Percentiles rank a stretch among this genome's conserved stretches.
These are phyloP conservation scores for Peromyscus leucopus DNA, from an alignment of 2,113 vertebrate genomes.

Conservation along the genomic window DNA sequence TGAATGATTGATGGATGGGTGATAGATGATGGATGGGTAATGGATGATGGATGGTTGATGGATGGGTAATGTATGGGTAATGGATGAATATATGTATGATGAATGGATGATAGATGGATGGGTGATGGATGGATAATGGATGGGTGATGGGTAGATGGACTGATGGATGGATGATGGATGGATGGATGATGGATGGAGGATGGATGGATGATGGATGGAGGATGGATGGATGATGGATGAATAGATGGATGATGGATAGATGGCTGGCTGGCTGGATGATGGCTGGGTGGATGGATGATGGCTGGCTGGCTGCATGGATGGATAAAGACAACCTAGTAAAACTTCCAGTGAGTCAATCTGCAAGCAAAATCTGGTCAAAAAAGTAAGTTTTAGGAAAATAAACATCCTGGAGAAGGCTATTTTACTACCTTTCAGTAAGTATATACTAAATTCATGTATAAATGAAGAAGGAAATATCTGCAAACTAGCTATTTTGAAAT, in stretches of 20 bases:
- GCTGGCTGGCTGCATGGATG: neutral
- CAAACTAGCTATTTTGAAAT: neutral
- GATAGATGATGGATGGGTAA: too few species aligned
- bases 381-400: neutral
- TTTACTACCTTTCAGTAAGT: neutral
- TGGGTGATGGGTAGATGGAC: too few species aligned
- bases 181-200: too few species aligned
- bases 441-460: rapidly evolving
- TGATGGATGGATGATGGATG: neutral
- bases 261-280: neutral
- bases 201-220: neutral
- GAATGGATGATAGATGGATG: too few species aligned
- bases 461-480: neutral
- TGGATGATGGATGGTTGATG: too few species aligned
- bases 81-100: too few species aligned
- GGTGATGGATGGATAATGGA: too few species aligned
- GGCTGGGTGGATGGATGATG: neutral
- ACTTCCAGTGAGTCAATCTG: neutral
- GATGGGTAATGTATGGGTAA: too few species aligned
- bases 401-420: neutral
- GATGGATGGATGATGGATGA: neutral
- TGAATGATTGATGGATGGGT: too few species aligned
- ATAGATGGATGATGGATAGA: neutral
- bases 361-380: neutral
- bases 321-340: too few species aligned